Conservation (phyloP, 2,113 vertebrate species). For the Corythornis vintsioides region DNA sequence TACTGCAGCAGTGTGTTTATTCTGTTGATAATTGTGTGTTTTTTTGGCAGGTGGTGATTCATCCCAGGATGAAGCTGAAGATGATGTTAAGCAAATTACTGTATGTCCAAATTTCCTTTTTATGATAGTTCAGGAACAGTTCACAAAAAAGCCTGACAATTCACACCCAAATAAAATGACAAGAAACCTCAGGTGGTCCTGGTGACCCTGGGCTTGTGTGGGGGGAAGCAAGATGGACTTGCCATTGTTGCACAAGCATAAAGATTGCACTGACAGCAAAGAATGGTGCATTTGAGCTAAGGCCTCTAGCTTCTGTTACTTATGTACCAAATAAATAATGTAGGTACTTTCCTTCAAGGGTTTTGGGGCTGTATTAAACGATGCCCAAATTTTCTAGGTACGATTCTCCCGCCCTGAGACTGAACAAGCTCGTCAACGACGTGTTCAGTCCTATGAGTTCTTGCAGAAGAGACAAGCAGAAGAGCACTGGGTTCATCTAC, state of each 20-base stretch:
- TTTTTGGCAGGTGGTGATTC: conserved; percentile 89
- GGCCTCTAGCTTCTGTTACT: neutral
- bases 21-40: neutral
- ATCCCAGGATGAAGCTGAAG: conserved; percentile 96
- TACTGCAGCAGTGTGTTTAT: neutral
- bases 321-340: neutral
- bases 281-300: neutral
- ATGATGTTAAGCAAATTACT: conserved; percentile 95
- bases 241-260: neutral
- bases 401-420: conserved; percentile 93
- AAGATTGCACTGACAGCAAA: neutral
- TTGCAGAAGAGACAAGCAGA: conserved; percentile 97
- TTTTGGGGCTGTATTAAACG: neutral
- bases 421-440: conserved; percentile 92
- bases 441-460: conserved; percentile 95
- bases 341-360: neutral
- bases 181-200: neutral
- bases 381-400: conserved; percentile 76
- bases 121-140: neutral
- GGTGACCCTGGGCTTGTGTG: neutral
- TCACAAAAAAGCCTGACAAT: neutral
- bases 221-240: neutral
- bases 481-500: conserved; percentile 93
- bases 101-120: conserved; percentile 73
- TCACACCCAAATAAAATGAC: neutral